A percentile compares a stretch with the other conserved stretches of the same genome.
Evolutionary conservation across 1,140 invertebrate species (phyloP).

Genomic region (Zaprionus ornatus): DNA sequence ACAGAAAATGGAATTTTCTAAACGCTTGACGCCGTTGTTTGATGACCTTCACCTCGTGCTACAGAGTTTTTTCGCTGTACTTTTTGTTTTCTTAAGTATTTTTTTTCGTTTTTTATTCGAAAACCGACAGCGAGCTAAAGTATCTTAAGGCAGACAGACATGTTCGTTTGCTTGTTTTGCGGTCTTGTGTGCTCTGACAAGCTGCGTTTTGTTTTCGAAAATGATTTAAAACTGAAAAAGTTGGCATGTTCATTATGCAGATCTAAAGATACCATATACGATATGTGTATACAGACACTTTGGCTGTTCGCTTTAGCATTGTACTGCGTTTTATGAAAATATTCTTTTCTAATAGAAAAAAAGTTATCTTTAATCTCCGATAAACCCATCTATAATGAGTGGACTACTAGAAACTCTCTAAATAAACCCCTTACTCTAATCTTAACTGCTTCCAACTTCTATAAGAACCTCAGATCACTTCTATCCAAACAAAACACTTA

Average conservation of each 20-base stretch:
- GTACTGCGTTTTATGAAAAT: background rate
- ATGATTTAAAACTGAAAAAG: background rate
- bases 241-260: background rate
- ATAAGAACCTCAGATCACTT: too few relatives aligned
- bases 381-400: too few relatives aligned
- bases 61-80: constrained; percentile 9
- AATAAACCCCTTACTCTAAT: too few relatives aligned
- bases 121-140: background rate
- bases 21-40: constrained; percentile 41
- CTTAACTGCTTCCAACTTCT: too few relatives aligned
- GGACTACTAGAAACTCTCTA: too few relatives aligned
- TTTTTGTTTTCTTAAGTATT: too few relatives aligned
- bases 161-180: constrained; percentile 19
- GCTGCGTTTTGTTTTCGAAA: background rate
- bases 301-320: background rate
- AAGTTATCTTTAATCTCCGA: background rate
- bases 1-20: constrained; percentile 40
- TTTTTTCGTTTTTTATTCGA: constrained; percentile 12
- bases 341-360: too few relatives aligned
- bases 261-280: background rate
- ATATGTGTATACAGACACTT: background rate
- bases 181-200: constrained; percentile 1
- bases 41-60: constrained; percentile 55
- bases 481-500: too few relatives aligned
- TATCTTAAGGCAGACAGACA: constrained; percentile 22